A percentile compares a stretch with the other conserved stretches of the same genome.
Evolutionary conservation across 2,888 invertebrate species (phyloP).

Genomic region (Sinhomidia bicolor): DNA sequence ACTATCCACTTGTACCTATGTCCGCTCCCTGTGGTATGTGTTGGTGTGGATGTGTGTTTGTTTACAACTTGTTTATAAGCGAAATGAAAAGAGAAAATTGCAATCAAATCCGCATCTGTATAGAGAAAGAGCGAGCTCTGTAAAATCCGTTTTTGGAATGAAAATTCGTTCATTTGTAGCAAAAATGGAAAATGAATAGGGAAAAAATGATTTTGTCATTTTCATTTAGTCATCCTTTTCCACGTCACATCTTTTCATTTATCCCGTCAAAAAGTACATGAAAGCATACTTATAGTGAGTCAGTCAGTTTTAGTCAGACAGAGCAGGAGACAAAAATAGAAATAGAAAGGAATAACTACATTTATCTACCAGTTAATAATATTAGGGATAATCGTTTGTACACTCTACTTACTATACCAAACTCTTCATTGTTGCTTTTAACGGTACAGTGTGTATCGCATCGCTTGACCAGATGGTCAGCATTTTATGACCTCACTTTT

Average conservation of each 20-base stretch:
- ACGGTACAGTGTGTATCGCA: not conserved
- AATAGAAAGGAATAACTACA: not conserved
- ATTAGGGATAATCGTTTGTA: not conserved
- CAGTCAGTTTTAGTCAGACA: no score
- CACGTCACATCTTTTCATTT: not conserved
- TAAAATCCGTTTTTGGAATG: not conserved
- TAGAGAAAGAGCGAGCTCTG: not conserved
- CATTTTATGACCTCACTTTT: conserved; percentile 54
- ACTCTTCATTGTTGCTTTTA: not conserved
- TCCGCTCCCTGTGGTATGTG: no score
- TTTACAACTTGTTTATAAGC: not conserved
- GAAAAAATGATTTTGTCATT: conserved; percentile 15
- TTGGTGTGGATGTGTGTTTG: not conserved
- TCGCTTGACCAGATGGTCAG: conserved; percentile 68
- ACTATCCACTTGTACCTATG: not conserved
- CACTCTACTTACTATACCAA: not conserved
- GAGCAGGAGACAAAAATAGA: not conserved
- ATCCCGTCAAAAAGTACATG: not conserved
- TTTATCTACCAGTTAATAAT: not conserved
- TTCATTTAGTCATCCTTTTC: conserved; percentile 24
- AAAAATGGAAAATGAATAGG: not conserved
- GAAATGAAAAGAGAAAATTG: conserved; percentile 7
- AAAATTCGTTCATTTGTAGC: not conserved
- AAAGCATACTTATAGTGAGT: no score
- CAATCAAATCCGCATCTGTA: not conserved